Conservation (phyloP, 2,113 vertebrate species). For the Diglossa brunneiventris region DNA sequence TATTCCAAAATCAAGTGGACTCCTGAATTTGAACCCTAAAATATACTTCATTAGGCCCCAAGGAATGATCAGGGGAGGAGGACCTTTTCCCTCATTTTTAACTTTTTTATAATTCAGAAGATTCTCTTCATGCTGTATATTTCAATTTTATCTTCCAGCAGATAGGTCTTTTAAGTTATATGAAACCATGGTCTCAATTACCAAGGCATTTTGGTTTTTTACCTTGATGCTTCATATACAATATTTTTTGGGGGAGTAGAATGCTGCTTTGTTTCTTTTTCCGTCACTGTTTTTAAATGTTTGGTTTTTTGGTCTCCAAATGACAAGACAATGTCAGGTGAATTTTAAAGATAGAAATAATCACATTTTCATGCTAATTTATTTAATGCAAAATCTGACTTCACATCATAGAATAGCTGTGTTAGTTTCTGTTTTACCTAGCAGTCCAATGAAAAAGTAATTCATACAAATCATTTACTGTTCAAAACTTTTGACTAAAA, state of each 20-base stretch:
- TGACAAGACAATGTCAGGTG: slow-evolving; percentile 26
- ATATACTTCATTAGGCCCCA: fast-evolving
- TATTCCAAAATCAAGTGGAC: not conserved
- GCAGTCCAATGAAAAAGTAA: slow-evolving; percentile 67
- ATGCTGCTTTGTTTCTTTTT: not conserved
- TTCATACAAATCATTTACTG: slow-evolving; percentile 70
- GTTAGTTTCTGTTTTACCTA: slow-evolving; percentile 60
- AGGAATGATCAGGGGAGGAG: fast-evolving
- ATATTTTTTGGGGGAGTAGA: fast-evolving
- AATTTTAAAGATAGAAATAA: slow-evolving; percentile 51
- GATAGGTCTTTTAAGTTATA: not conserved
- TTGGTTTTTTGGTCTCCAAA: not conserved
- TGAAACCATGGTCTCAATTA: not conserved
- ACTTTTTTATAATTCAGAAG: not conserved
- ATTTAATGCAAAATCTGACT: slow-evolving; percentile 51
- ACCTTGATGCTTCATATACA: not conserved
- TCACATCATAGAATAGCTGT: slow-evolving; percentile 52
- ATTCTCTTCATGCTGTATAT: not conserved
- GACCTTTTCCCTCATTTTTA: not conserved
- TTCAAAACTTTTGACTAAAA: slow-evolving; percentile 82
- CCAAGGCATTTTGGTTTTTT: fast-evolving
- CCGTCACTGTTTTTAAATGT: not conserved
- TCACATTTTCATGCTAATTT: slow-evolving; percentile 9
- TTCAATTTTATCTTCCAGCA: not conserved
- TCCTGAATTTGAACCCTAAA: not conserved